phyloP scores from a whole-genome alignment of 2,797 vertebrate genomes.

The Lerista edwardsae region DNA sequence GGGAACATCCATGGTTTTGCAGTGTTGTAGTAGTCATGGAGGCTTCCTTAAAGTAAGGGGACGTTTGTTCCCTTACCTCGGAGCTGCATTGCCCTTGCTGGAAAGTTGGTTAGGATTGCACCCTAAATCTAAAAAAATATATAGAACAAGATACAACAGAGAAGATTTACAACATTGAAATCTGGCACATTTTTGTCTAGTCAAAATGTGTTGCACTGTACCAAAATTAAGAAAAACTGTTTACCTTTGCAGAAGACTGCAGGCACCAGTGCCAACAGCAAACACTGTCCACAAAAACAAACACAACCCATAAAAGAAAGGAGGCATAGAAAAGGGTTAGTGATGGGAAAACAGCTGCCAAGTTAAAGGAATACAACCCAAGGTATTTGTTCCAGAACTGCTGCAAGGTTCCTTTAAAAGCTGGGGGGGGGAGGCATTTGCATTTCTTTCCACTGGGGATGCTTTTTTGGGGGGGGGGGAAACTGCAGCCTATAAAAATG shows the following conservation, averaged over 20 bases:
- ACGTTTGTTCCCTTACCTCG: no score
- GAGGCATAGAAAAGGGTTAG: neutral
- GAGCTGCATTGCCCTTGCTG: no score
- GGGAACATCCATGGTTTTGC: no score
- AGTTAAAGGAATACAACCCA: neutral
- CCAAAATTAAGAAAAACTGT: neutral
- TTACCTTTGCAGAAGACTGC: no score
- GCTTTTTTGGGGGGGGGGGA: no score
- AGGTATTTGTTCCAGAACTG: no score
- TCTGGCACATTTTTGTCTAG: no score
- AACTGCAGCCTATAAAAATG: neutral
- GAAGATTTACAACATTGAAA: neutral
- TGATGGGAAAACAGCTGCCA: neutral
- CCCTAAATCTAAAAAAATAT: constrained; percentile 2
- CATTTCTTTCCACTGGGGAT: neutral
- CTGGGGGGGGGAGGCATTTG: neutral
- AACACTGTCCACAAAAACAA: neutral
- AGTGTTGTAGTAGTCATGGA: no score
- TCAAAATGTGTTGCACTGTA: neutral
- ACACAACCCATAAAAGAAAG: neutral
- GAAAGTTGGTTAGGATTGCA: no score
- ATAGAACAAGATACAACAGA: accelerated
- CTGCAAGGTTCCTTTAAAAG: neutral
- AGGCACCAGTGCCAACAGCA: no score
- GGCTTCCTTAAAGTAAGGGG: no score